These are phyloP conservation scores for Patella ulyssiponensis DNA, from an alignment of 2,888 invertebrate species.

Conservation along the genomic window DNA sequence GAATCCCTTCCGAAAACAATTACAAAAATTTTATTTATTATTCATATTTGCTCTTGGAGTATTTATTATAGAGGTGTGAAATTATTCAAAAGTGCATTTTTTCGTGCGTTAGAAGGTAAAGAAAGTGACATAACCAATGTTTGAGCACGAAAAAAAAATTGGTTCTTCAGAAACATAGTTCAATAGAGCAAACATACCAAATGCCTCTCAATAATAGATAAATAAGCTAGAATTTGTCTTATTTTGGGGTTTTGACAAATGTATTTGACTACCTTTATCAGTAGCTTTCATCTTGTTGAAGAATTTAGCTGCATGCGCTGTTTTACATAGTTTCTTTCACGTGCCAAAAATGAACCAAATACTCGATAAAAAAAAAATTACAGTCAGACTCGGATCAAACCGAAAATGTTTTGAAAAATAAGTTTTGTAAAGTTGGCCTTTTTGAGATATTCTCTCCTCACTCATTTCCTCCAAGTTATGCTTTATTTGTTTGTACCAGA, in stretches of 20 bases:
- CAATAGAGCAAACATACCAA: background rate
- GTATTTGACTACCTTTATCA: slow-evolving; percentile 3
- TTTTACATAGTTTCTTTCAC: slow-evolving; percentile 9
- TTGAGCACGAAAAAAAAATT: background rate
- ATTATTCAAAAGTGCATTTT: slow-evolving; percentile 8
- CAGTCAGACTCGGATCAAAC: too few relatives aligned
- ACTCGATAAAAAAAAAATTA: too few relatives aligned
- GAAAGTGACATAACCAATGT: slow-evolving; percentile 3
- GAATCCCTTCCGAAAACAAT: background rate
- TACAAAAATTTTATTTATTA: background rate
- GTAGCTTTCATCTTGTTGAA: background rate
- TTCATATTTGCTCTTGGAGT: slow-evolving; percentile 1
- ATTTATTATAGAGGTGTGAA: slow-evolving; percentile 5
- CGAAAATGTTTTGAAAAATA: too few relatives aligned
- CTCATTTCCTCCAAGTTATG: too few relatives aligned
- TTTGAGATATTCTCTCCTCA: too few relatives aligned
- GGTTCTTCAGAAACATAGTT: slow-evolving; percentile 3
- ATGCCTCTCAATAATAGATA: slow-evolving; percentile 1
- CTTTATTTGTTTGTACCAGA: too few relatives aligned
- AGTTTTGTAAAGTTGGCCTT: too few relatives aligned
- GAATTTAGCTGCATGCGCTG: background rate
- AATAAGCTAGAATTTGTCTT: background rate
- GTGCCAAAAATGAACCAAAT: background rate
- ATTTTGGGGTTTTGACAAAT: slow-evolving; percentile 5
- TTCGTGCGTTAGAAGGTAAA: background rate